These are phyloP conservation scores for Agelas oroides DNA, from an alignment of 37 sponge, comb jelly and placozoan species.

Conservation along the genomic window DNA sequence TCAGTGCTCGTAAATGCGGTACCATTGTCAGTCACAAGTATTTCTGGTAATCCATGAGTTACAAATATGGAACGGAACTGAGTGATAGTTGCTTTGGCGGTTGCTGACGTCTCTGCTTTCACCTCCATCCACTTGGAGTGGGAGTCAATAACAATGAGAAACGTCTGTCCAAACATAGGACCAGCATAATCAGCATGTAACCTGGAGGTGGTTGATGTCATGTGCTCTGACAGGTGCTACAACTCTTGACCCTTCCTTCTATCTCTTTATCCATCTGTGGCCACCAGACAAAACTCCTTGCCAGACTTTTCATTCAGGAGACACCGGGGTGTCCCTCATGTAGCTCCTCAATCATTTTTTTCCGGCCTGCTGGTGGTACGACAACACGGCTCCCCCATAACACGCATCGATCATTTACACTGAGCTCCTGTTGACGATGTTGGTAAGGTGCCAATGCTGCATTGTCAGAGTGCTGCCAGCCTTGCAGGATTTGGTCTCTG, in stretches of 20 bases:
- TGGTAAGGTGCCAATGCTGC: background rate
- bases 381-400: constrained; percentile 19
- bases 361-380: background rate
- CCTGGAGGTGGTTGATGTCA: background rate
- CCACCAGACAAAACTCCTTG: constrained; percentile 2
- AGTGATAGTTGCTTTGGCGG: background rate
- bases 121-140: constrained; percentile 28
- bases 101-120: background rate
- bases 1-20: background rate
- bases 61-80: background rate
- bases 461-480: too few relatives aligned
- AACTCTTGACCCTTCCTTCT: background rate
- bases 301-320: background rate
- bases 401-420: background rate
- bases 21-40: background rate
- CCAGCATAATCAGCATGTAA: constrained; percentile 5
- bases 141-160: constrained; percentile 7
- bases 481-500: too few relatives aligned
- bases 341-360: background rate
- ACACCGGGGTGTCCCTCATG: background rate
- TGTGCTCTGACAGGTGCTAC: background rate
- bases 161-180: background rate
- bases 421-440: background rate
- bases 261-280: background rate
- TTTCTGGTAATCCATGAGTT: background rate